Base-by-base conservation (phyloP, 2,113 vertebrate species). In the Elgaria multicarinata region DNA sequence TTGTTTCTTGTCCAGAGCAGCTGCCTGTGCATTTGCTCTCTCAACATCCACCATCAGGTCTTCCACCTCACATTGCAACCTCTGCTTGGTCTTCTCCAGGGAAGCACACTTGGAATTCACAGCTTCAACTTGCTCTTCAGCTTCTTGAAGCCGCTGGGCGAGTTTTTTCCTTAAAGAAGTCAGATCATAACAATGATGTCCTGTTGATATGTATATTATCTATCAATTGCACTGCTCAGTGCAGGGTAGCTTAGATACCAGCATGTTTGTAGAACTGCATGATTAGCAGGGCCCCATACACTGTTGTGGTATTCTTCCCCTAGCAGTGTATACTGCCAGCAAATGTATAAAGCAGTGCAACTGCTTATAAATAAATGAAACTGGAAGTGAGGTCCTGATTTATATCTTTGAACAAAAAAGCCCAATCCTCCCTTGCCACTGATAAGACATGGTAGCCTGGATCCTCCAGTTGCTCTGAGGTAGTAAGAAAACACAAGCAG, bases 21-120 rank as follows among this genome's bases (percentile, higher is more conserved):
- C 94, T 0, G 97, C 95, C 86, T 96, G 46, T 3, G 95, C 91
- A 16, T 98, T 97, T 82, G 97, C 96, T 92, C 96, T 97, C 53
- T 97, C 96, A 2, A 96, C 92, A 2, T 98, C 98, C 0, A 97
- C 96, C 96, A 97, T 97, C 85, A 98, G 96, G 69, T 98, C 98
- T 58, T 97, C 97, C 20, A 97, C 94, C 58, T 98, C 95, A 0
- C 93, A 95, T 26, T 96, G 97, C 88, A 98, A 64, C 84, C 97
- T 96, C 83, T 97, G 91, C 88, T 97, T 97, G 28, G 96, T 92
- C 97, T n/a, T n/a, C n/a, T n/a, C n/a, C n/a, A n/a, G n/a, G n/a
- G n/a, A n/a, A n/a, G n/a, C n/a, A n/a, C n/a, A 98, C 64, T 97
- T 98, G 3, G 96, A 96, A 72, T 96, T 97, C 84, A 97, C 96